Evolutionary conservation across 2,888 invertebrate genomes (phyloP).

Genomic region (Trissoscelio sp.): DNA sequence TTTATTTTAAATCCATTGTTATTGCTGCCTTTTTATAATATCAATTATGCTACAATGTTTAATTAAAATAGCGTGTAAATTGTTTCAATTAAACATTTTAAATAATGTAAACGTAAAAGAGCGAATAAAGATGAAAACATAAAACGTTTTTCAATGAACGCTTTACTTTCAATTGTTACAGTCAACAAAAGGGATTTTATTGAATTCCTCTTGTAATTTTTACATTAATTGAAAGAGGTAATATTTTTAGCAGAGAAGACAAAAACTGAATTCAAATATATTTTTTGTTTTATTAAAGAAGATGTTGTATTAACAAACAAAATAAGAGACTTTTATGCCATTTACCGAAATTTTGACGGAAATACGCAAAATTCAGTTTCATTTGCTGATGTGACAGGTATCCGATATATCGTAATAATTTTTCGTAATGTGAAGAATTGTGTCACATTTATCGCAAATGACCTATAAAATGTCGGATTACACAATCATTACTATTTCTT

Average conservation of each 20-base stretch:
- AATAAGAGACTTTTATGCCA: background rate
- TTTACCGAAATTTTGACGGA: background rate
- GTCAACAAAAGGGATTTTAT: background rate
- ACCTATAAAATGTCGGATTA: background rate
- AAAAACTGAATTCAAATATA: no score
- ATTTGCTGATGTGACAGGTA: background rate
- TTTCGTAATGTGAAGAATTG: background rate
- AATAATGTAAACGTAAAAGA: background rate
- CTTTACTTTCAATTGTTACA: background rate
- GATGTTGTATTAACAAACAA: background rate
- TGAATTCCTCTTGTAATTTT: background rate
- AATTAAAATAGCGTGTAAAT: background rate
- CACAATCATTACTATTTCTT: background rate
- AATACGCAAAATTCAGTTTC: background rate
- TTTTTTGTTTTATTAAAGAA: no score
- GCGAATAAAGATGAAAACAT: background rate
- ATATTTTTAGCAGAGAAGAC: background rate
- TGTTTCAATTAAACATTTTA: background rate
- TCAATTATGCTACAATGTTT: background rate
- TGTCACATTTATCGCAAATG: background rate
- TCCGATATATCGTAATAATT: background rate
- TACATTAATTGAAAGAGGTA: background rate
- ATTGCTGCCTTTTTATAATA: no score
- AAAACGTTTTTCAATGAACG: background rate
- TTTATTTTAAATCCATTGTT: no score